phyloP scores from a whole-genome alignment of 2,797 vertebrate species.

The Pangasius djambal region DNA sequence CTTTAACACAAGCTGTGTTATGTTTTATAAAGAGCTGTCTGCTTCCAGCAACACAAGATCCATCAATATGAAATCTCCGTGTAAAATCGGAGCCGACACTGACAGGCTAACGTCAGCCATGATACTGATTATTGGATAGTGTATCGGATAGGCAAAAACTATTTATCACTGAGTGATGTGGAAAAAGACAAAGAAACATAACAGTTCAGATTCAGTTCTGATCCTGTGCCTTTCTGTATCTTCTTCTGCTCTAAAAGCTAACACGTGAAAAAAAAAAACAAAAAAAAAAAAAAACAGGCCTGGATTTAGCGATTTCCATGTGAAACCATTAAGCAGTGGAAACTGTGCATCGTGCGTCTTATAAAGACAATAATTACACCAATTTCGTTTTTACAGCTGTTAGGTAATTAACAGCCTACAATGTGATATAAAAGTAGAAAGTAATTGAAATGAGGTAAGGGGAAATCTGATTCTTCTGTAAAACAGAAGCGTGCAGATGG shows the following conservation, averaged over 20 bases:
- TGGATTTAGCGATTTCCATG: not conserved
- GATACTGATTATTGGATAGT: not conserved
- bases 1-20: not conserved
- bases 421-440: slow-evolving; percentile 29
- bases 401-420: slow-evolving; percentile 19
- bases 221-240: not conserved
- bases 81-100: not conserved
- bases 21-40: not conserved
- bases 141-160: not conserved
- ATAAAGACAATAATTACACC: slow-evolving; percentile 45
- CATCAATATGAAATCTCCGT: not conserved
- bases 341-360: slow-evolving; percentile 40
- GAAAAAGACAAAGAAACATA: not conserved
- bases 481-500: slow-evolving; percentile 13
- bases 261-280: not conserved
- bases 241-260: not conserved
- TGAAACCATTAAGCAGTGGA: slow-evolving; percentile 38
- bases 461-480: slow-evolving; percentile 48
- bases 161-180: not conserved
- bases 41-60: not conserved
- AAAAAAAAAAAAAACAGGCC: not conserved
- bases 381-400: slow-evolving; percentile 30
- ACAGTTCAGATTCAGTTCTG: not conserved
- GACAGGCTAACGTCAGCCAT: not conserved
- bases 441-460: slow-evolving; percentile 24